phyloP scores from a whole-genome alignment of 37 sponge, comb jelly and placozoan genomes.

The Spongilla lacustris region DNA sequence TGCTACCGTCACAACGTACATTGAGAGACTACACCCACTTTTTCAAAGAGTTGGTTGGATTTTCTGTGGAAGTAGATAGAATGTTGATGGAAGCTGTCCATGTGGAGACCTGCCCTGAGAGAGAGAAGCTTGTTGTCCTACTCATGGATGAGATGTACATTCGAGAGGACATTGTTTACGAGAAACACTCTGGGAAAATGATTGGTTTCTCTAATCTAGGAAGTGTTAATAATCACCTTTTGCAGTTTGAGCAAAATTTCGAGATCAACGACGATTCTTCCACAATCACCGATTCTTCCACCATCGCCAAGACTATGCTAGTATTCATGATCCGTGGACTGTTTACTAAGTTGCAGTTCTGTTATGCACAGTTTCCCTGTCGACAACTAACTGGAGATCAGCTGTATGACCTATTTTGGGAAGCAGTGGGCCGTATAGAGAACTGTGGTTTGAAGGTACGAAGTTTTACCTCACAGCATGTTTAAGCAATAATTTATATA shows the following conservation, averaged over 20 bases:
- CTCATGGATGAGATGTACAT: constrained; percentile 63
- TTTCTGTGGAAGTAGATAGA: constrained; percentile 33
- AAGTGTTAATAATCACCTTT: constrained; percentile 4
- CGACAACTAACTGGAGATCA: constrained; percentile 18
- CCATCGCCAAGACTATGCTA: constrained; percentile 9
- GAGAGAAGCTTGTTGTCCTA: constrained; percentile 41
- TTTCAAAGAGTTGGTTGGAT: constrained; percentile 33
- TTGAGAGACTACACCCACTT: constrained; percentile 56
- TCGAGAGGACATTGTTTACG: constrained; percentile 51
- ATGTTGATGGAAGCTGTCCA: constrained; percentile 36
- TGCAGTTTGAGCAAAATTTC: background rate
- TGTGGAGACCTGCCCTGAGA: constrained; percentile 18
- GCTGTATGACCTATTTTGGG: constrained; percentile 30
- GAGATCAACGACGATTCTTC: too few relatives aligned
- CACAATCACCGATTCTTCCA: background rate
- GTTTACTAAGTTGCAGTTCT: constrained; percentile 15
- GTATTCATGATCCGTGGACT: constrained; percentile 39
- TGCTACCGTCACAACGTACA: constrained; percentile 33
- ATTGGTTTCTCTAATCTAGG: constrained; percentile 63
- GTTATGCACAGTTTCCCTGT: constrained; percentile 43
- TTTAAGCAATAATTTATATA: background rate
- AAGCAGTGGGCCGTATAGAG: constrained; percentile 25
- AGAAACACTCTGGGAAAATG: constrained; percentile 51
- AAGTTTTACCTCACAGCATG: too few relatives aligned
- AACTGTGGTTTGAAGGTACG: constrained; percentile 18